Evolutionary conservation across 2,113 vertebrate species (phyloP).

Genomic region (Labrus mixtus): DNA sequence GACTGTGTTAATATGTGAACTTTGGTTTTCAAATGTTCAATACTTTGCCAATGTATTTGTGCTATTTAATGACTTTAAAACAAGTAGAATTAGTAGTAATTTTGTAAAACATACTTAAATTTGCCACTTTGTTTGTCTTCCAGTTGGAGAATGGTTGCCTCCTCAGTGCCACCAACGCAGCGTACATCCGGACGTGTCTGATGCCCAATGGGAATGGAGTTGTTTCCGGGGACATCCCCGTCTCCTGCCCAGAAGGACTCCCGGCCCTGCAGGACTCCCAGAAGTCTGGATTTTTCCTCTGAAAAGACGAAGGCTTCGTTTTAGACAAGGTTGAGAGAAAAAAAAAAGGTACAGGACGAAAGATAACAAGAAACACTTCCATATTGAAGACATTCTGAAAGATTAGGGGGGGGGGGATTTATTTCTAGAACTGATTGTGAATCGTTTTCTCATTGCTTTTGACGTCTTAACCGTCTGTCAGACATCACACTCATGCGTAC

Average conservation of each 20-base stretch:
- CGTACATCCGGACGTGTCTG: constrained; percentile 57
- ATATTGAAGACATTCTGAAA: too few relatives aligned
- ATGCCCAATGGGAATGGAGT: constrained; percentile 49
- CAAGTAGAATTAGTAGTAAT: too few relatives aligned
- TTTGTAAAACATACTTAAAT: too few relatives aligned
- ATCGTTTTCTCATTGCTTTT: background rate
- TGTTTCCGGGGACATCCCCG: constrained; percentile 13
- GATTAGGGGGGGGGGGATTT: too few relatives aligned
- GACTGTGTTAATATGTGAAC: too few relatives aligned
- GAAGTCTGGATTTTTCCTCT: constrained; percentile 76
- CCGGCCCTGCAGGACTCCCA: constrained; percentile 66
- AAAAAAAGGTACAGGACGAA: constrained; percentile 15
- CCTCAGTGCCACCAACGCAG: constrained; percentile 49
- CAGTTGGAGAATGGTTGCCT: constrained; percentile 66
- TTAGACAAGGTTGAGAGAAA: background rate
- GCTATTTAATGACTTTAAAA: too few relatives aligned
- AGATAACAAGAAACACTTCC: background rate
- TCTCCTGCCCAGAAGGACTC: constrained; percentile 43
- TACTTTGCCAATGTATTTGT: too few relatives aligned
- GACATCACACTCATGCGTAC: background rate
- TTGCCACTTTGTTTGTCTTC: constrained; percentile 12
- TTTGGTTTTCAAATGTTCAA: too few relatives aligned
- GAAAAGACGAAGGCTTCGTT: constrained; percentile 4
- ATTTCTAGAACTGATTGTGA: background rate
- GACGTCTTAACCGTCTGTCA: background rate